Conservation (phyloP, 1,140 invertebrate genomes). For the Zaprionus africanus region DNA sequence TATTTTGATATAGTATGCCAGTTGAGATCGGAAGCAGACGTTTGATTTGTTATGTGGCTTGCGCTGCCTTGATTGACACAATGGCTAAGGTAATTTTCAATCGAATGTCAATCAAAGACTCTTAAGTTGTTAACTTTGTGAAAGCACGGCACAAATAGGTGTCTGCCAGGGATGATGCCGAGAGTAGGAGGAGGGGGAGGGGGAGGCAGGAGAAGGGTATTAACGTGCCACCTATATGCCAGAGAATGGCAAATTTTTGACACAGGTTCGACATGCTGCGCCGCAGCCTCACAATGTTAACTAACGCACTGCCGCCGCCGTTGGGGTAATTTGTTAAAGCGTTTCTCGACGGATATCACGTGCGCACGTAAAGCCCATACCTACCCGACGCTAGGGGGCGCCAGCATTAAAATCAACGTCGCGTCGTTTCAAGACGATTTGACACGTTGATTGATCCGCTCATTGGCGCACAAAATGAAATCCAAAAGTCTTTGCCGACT, state of each 20-base stretch:
- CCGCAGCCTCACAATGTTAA: conserved; percentile 50
- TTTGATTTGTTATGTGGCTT: conserved; percentile 50
- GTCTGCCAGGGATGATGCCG: neutral
- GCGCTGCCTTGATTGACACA: conserved; percentile 70
- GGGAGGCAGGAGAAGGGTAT: neutral
- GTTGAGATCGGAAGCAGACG: conserved; percentile 38
- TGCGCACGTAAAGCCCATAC: conserved; percentile 46
- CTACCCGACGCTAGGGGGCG: conserved; percentile 29
- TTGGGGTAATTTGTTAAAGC: conserved; percentile 73
- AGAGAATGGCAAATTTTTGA: conserved; percentile 58
- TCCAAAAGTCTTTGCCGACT: conserved; percentile 43
- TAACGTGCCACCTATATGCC: conserved; percentile 36
- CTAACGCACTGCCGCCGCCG: conserved; percentile 68
- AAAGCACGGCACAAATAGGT: neutral
- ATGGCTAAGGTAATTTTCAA: conserved; percentile 77
- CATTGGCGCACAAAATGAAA: conserved; percentile 77
- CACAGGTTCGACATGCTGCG: conserved; percentile 34
- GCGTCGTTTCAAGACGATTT: conserved; percentile 71
- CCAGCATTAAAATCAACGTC: conserved; percentile 56
- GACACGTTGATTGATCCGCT: conserved; percentile 79
- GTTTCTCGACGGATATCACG: conserved; percentile 73
- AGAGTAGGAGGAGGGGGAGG: neutral
- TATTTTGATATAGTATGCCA: conserved; percentile 47
- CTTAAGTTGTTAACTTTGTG: conserved; percentile 63
- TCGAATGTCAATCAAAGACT: conserved; percentile 72